Conservation (phyloP, 92 coral and sea anemone genomes). For the Siderastrea siderea region DNA sequence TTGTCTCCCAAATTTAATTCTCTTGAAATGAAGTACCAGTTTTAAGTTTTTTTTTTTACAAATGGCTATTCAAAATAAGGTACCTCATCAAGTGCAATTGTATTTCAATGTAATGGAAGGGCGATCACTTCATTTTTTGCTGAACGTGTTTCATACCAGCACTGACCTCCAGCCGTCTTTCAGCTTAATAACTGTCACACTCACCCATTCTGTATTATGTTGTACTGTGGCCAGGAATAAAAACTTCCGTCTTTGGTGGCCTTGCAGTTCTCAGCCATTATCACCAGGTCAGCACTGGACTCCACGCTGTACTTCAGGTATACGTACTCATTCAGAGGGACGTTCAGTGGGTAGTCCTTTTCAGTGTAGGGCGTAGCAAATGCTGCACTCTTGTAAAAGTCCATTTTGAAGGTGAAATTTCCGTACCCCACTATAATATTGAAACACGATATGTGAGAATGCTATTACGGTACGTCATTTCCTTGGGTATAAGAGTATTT, state of each 20-base stretch:
- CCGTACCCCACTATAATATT: slow-evolving; percentile 26
- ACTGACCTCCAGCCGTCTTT: too few relatives aligned
- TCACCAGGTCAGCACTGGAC: slow-evolving; percentile 33
- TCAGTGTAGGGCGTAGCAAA: slow-evolving; percentile 27
- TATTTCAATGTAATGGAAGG: too few relatives aligned
- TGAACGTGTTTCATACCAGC: too few relatives aligned
- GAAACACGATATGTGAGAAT: not conserved
- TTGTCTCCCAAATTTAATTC: too few relatives aligned
- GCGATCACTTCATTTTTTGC: too few relatives aligned
- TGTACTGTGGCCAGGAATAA: slow-evolving; percentile 60
- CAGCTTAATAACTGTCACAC: too few relatives aligned
- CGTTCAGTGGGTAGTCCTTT: slow-evolving; percentile 1
- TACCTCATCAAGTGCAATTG: too few relatives aligned
- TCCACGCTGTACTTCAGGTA: slow-evolving; percentile 38
- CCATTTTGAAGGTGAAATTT: slow-evolving; percentile 39
- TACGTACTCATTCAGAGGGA: slow-evolving; percentile 19
- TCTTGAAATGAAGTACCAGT: too few relatives aligned
- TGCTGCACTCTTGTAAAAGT: slow-evolving; percentile 33
- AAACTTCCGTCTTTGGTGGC: slow-evolving; percentile 53
- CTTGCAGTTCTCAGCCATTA: slow-evolving; percentile 63
- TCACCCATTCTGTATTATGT: slow-evolving; percentile 32
- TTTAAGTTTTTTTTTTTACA: too few relatives aligned
- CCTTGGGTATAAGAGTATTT: too few relatives aligned
- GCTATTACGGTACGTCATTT: too few relatives aligned
- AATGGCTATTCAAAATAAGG: too few relatives aligned